Conservation (phyloP, 2,113 vertebrate genomes). For the Gymnorhina tibicen region DNA sequence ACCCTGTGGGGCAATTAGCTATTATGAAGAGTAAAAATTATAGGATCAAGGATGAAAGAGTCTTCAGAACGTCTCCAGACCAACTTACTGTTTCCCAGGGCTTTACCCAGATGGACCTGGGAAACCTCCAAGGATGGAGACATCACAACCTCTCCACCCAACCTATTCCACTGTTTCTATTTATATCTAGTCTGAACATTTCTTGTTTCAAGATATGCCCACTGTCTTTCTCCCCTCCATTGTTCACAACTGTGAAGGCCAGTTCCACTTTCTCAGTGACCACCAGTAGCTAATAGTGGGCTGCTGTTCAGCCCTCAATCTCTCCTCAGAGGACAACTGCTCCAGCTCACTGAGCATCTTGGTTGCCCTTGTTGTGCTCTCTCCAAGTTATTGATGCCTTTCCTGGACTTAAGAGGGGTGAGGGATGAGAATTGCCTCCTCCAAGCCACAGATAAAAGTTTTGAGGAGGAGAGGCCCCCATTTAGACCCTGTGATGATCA, state of each 20-base stretch:
- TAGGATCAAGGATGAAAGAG: neutral
- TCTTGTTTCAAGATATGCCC: neutral
- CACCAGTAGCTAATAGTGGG: accelerated
- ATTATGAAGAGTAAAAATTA: neutral
- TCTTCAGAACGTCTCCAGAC: neutral
- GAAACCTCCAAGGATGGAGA: neutral
- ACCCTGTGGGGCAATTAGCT: neutral
- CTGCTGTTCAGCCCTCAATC: neutral
- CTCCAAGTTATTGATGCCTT: neutral
- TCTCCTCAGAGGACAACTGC: neutral
- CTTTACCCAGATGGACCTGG: neutral
- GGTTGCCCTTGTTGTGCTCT: neutral
- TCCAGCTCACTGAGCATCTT: neutral
- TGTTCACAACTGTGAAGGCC: neutral
- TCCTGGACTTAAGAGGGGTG: accelerated
- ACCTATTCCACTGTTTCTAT: neutral
- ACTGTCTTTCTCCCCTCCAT: neutral
- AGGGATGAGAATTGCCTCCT: neutral
- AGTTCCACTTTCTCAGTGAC: neutral
- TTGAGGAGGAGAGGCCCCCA: neutral
- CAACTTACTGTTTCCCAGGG: neutral
- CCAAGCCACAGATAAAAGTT: neutral
- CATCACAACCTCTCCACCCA: neutral
- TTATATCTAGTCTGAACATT: neutral
- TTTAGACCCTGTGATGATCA: neutral